Conservation (phyloP, 2,113 vertebrate species). For the Elachura formosa region DNA sequence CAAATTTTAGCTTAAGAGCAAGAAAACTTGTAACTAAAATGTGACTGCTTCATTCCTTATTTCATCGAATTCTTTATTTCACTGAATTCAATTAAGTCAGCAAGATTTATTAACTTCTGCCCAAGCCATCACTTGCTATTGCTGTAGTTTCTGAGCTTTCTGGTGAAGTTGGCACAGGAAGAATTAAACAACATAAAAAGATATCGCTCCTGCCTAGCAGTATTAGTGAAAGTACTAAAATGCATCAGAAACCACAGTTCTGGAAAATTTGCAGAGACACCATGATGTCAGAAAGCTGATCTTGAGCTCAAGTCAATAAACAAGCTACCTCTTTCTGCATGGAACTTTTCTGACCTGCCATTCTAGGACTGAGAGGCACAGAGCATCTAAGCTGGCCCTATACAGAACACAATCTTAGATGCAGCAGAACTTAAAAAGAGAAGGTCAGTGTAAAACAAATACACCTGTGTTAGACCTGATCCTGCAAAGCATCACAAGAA, state of each 20-base stretch:
- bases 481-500: neutral
- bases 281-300: neutral
- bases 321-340: neutral
- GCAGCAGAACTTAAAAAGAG: neutral
- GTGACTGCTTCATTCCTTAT: neutral
- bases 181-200: neutral
- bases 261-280: neutral
- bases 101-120: neutral
- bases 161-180: neutral
- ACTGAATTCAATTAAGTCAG: neutral
- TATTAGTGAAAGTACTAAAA: neutral
- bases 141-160: neutral
- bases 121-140: neutral
- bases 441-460: neutral
- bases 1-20: conserved; percentile 31
- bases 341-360: neutral
- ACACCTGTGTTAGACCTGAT: neutral
- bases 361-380: neutral
- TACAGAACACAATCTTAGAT: neutral
- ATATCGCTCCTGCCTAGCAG: neutral
- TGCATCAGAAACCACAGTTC: neutral
- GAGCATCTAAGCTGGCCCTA: neutral
- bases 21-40: neutral
- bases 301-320: neutral
- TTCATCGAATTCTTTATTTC: neutral